phyloP scores from a whole-genome alignment of 2,797 vertebrate genomes.

The Hephaestus fuliginosus region DNA sequence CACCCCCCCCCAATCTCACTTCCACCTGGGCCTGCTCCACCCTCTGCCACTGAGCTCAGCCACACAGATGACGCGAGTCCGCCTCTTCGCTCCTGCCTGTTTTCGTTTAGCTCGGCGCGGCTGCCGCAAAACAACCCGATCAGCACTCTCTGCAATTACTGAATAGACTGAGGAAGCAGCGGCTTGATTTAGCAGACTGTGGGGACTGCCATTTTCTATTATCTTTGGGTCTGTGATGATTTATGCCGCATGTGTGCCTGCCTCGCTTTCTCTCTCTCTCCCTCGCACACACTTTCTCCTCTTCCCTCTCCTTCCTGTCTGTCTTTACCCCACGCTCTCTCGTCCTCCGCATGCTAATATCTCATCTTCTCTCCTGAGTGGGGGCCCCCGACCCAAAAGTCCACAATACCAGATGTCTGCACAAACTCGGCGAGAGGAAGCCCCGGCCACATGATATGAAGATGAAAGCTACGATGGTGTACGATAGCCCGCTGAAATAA shows the following conservation, averaged over 20 bases:
- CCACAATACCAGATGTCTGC: conserved; percentile 80
- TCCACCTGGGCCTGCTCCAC: conserved; percentile 24
- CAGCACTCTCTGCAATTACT: conserved; percentile 81
- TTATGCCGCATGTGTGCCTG: conserved; percentile 65
- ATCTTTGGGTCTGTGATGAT: conserved; percentile 78
- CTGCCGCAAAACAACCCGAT: conserved; percentile 76
- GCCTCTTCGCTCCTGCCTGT: conserved; percentile 55
- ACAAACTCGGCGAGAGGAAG: conserved; percentile 68
- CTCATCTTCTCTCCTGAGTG: conserved; percentile 63
- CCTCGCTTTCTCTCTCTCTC: conserved; percentile 33
- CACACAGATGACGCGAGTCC: conserved; percentile 31
- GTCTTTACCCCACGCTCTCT: conserved; percentile 54
- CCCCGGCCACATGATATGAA: conserved; percentile 65
- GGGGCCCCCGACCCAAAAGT: conserved; percentile 64
- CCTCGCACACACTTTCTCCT: conserved; percentile 68
- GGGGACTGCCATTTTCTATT: conserved; percentile 81
- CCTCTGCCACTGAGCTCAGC: conserved; percentile 39
- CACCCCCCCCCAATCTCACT: not conserved
- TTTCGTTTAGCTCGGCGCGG: conserved; percentile 65
- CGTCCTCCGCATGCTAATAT: conserved; percentile 74
- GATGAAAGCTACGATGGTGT: conserved; percentile 75
- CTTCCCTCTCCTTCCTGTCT: conserved; percentile 67
- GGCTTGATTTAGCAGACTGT: conserved; percentile 80
- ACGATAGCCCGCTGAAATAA: conserved; percentile 68
- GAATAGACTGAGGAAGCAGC: conserved; percentile 75